Percentiles rank a stretch among this genome's conserved stretches.
These are phyloP conservation scores for Microtus richardsoni DNA, from an alignment of 2,113 vertebrate species.

Conservation along the genomic window DNA sequence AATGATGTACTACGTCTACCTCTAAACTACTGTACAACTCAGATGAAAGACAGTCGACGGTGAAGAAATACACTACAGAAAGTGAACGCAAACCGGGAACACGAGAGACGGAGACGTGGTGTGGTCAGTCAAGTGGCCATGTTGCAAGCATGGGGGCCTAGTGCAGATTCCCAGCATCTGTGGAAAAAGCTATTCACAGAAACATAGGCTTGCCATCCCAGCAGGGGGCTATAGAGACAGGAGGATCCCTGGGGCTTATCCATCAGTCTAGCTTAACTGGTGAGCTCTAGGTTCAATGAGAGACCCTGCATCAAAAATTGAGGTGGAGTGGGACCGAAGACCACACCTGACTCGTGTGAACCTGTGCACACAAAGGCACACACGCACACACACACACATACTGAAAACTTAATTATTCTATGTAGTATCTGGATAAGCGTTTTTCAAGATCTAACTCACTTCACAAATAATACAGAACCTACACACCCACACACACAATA, in stretches of 20 bases:
- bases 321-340: background rate
- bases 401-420: background rate
- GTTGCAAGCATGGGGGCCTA: too few relatives aligned
- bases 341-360: background rate
- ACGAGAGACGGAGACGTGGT: background rate
- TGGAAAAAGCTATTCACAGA: background rate
- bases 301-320: background rate
- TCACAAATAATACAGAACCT: background rate
- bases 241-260: too few relatives aligned
- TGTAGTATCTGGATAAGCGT: background rate
- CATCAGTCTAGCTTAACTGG: background rate
- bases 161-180: background rate
- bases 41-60: background rate
- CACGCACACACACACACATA: background rate
- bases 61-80: constrained; percentile 38
- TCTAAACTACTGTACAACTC: background rate
- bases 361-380: background rate
- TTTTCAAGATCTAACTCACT: background rate
- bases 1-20: background rate
- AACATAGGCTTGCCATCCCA: too few relatives aligned
- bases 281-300: background rate
- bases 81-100: background rate
- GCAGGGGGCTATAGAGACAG: background rate
- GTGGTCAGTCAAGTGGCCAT: too few relatives aligned
- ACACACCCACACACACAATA: background rate